Base-by-base conservation (phyloP, 2,113 vertebrate genomes). In the Glareola pratincola region DNA sequence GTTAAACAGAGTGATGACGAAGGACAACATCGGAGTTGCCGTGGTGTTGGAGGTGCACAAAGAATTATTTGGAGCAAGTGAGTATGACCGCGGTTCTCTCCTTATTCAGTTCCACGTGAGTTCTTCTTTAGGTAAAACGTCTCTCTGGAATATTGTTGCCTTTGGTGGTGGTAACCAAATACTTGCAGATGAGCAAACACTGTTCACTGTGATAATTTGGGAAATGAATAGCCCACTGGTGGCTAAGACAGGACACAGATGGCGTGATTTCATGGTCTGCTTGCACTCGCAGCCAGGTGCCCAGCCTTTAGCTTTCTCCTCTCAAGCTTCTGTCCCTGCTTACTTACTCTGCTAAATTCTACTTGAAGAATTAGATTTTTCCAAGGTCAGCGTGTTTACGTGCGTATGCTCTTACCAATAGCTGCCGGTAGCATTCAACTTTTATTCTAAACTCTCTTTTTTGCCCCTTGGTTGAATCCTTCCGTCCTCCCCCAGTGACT, bases 1-100 rank as follows among this genome's bases (percentile, higher is more conserved):
- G 99, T 59, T 99, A 80, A 99, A 99, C 97, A 97, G 99, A 96
- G 99, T 99, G 74, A 99, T 99, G 99, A 99, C 99, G 27, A 99
- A 99, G 98, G 99, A 99, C 98, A 99, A 99, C 97, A 99, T 99
- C 37, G 99, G 99, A 5, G 99, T 99, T 0, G 99, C 99, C 10
- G 98, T 99, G 47, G 98, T 99, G 90, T 95, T 99, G 80, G 99
- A 99, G 97, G 98, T 99, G 97, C 99, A 99, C 96, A 99, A 99
- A 93, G 99, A 99, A 82, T 59, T 99, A 32, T 99, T 99, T 97
- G 98, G 99, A 94, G 97, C 98, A 86, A 98, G 99, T 99, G 91
- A 98, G 98, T 98, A 39, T 1, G 7, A 1, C 32, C 2, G 0
- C 7, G 62, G 71, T 21, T 24, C 47, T 26, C 36, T 10, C 27